These are phyloP conservation scores for Formica exsecta DNA, from an alignment of 1,140 invertebrate species.

Conservation along the genomic window DNA sequence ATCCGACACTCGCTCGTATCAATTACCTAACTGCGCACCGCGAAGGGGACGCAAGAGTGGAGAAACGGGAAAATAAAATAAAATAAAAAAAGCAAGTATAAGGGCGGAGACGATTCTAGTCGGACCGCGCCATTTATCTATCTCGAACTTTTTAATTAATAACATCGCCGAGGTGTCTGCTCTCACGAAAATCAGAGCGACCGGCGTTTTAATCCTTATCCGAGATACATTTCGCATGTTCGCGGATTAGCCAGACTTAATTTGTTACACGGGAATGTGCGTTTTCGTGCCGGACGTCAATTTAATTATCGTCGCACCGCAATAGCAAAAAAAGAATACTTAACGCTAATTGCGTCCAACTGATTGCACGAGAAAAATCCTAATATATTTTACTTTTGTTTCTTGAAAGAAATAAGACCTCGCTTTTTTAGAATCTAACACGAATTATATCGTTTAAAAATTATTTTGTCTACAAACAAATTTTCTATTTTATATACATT, in stretches of 20 bases:
- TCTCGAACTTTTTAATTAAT: constrained; percentile 83
- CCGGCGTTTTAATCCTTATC: constrained; percentile 55
- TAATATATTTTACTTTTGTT: background rate
- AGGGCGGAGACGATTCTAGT: constrained; percentile 66
- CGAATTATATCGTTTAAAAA: too few relatives aligned
- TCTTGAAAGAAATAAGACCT: background rate
- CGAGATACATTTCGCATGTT: constrained; percentile 49
- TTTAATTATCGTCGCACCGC: constrained; percentile 51
- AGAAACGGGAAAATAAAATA: constrained; percentile 47
- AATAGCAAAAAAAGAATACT: background rate
- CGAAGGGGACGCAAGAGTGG: constrained; percentile 31
- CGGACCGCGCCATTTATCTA: constrained; percentile 80
- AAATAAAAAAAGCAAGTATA: constrained; percentile 25
- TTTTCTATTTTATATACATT: too few relatives aligned
- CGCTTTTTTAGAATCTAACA: background rate
- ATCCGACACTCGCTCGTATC: constrained; percentile 71
- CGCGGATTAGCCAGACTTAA: constrained; percentile 57
- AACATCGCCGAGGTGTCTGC: constrained; percentile 73
- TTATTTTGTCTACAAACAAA: too few relatives aligned
- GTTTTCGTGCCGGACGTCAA: constrained; percentile 39
- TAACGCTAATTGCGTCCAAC: constrained; percentile 30
- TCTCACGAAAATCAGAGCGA: constrained; percentile 44
- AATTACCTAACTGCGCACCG: constrained; percentile 76
- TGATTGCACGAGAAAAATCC: background rate
- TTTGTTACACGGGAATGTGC: constrained; percentile 39